Percentiles rank a stretch among this genome's conserved stretches.
These are phyloP conservation scores for Ips typographus DNA, from an alignment of 1,140 invertebrate genomes.

Conservation along the genomic window DNA sequence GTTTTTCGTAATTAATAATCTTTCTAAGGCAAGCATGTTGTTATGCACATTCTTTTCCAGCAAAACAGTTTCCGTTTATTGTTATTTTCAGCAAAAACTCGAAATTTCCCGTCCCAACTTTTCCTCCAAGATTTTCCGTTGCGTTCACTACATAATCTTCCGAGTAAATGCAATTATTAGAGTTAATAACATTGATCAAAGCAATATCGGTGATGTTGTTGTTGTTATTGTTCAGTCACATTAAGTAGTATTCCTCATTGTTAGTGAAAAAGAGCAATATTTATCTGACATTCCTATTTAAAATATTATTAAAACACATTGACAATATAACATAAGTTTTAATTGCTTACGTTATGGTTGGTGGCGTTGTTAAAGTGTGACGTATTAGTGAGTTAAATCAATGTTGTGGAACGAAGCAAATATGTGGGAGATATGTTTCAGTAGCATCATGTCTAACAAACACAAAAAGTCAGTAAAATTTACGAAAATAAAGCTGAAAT, in stretches of 20 bases:
- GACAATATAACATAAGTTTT: no score
- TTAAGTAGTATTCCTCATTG: background rate
- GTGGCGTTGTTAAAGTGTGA: no score
- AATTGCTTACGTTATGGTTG: no score
- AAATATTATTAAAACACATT: no score
- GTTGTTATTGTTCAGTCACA: background rate
- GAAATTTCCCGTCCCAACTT: background rate
- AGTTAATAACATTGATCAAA: background rate
- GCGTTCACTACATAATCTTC: no score
- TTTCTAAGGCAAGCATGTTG: no score
- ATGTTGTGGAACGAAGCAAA: background rate
- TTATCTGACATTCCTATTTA: background rate
- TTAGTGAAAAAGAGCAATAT: conserved; percentile 11
- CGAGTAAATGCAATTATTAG: background rate
- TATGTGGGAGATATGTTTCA: conserved; percentile 27
- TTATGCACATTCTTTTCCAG: no score
- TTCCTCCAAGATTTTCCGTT: background rate
- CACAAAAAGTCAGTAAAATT: conserved; percentile 36
- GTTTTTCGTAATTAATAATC: no score
- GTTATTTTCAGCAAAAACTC: conserved; percentile 27
- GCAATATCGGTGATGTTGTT: background rate
- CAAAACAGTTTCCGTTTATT: conserved; percentile 3
- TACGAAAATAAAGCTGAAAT: conserved; percentile 43
- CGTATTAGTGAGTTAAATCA: no score
- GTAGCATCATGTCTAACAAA: conserved; percentile 5